These are phyloP conservation scores for Trinectes maculatus DNA, from an alignment of 2,113 vertebrate species.

Conservation along the genomic window DNA sequence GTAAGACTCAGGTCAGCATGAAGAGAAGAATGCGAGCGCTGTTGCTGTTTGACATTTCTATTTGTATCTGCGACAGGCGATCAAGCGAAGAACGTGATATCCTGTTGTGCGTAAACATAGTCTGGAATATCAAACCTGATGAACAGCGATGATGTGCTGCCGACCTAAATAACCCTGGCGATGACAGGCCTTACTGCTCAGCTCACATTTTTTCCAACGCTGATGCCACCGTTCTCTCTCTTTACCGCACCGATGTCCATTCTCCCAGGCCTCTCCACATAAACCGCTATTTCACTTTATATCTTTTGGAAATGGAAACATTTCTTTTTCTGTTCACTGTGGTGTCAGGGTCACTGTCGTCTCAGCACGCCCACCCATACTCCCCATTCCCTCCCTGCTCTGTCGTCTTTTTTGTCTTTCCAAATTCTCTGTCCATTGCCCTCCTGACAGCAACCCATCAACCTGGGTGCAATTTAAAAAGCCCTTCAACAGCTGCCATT, in stretches of 20 bases:
- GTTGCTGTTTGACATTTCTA: slow-evolving; percentile 38
- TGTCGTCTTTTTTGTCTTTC: slow-evolving; percentile 8
- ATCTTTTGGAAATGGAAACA: slow-evolving; percentile 20
- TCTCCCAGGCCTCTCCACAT: neutral
- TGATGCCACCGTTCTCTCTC: neutral
- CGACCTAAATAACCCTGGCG: slow-evolving; percentile 34
- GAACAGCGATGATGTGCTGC: slow-evolving; percentile 34
- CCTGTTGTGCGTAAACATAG: slow-evolving; percentile 54
- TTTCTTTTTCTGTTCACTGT: slow-evolving; percentile 24
- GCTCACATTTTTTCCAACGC: slow-evolving; percentile 41
- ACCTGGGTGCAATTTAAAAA: slow-evolving; percentile 78
- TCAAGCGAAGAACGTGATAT: slow-evolving; percentile 35
- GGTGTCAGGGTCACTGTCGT: slow-evolving; percentile 59
- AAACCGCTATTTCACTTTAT: neutral
- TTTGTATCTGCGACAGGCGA: slow-evolving; percentile 50
- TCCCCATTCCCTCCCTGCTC: slow-evolving; percentile 8
- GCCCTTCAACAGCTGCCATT: slow-evolving; percentile 80
- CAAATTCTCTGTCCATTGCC: slow-evolving; percentile 63
- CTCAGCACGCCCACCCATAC: neutral
- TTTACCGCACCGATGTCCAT: neutral
- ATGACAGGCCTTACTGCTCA: slow-evolving; percentile 24
- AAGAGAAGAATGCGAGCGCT: slow-evolving; percentile 11
- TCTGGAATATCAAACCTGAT: slow-evolving; percentile 31
- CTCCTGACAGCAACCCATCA: slow-evolving; percentile 79
- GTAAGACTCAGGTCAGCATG: neutral